Evolutionary conservation across 2,797 vertebrate genomes (phyloP), one percentile per base, ranked within the genome.

Genomic region (Falco naumanni): DNA sequence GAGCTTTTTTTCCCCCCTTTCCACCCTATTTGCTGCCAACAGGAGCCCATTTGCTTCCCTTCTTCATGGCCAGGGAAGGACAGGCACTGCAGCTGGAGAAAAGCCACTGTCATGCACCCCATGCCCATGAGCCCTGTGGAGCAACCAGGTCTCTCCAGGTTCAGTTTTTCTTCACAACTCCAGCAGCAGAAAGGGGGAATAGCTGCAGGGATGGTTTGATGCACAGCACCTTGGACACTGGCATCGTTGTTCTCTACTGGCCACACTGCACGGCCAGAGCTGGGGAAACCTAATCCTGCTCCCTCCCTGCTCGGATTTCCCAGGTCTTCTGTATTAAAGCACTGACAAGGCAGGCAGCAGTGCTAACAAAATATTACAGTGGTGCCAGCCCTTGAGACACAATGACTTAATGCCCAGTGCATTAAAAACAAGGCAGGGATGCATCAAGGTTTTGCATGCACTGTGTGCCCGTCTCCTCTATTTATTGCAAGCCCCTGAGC

Each of bases 201-300:
- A 13, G 8, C 29, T 22, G 53, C n/a, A 0, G 33, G 88, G 79
- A 18, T 18, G 48, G 24, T 64, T 74, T 5, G 60, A 8, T 11
- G 50, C 61, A 33, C 19, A 3, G 28, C 2, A 3, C 34, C 50
- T 43, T 0, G 5, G 85, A 94, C 95, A 94, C 84, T 50, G 91
- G 16, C 0, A 18, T 31, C 74, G 76, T 96, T 96, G 94, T 94
- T 96, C 92, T 75, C 74, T 1, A 0, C 45, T 1, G 1, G 82
- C 54, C 69, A 22, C 17, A 3, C 48, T 22, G 53, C 37, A 7
- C 0, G 3, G 66, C 19, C 0, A 0, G 85, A 37, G 50, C 0
- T 0, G 59, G 64, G 71, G 90, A 89, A 96, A 96, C 50, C 65
- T 65, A 89, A 94, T 19, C 74, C 92, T 0, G 1, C 61, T 75